Base-by-base conservation (phyloP, 2,113 vertebrate species). In the Zeus faber region DNA sequence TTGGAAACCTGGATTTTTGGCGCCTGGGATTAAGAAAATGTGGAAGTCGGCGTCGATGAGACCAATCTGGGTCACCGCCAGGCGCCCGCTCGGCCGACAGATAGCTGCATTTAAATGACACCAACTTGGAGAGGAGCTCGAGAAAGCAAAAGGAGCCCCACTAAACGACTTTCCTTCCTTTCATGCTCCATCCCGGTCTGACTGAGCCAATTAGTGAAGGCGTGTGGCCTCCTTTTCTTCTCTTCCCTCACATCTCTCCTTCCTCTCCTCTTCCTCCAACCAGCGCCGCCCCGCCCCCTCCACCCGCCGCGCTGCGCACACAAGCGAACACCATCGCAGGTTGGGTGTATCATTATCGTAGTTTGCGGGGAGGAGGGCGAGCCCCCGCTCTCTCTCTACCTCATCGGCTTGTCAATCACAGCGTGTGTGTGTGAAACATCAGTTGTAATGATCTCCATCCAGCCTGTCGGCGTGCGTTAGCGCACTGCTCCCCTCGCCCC, bases 361-460 rank as follows among this genome's bases (percentile, higher is more conserved):
- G 79, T 84, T 79, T 82, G 83, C 76, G 67, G 79, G 79, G 79
- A 85, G 80, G 81, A 77, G 74, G 84, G 81, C 72, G 70, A 77
- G 80, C 69, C 70, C 13, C 44, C 58, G 68, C 76, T 81, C 76
- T 87, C 82, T 80, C 59, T 21, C 74, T 76, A 76, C 84, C 84
- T 84, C 82, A 85, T 86, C 84, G 84, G 80, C 77, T 81, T 82
- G 85, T 87, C 83, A 86, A 85, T 89, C 84, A 86, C 83, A 84
- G 79, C 76, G 72, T 81, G 81, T 81, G 81, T 78, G 80, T 81
- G 77, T 65, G 52, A 51, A 85, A 85, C 86, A 86, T 86, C 81
- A 85, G 79, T 85, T 86, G 82, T 88, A 85, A 88, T 86, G 86
- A 88, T 86, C 84, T 84, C 80, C 82, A 82, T 84, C 81, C 82